Percentiles rank a stretch among this genome's conserved stretches.
These are phyloP conservation scores for Zaprionus capensis DNA, from an alignment of 1,140 invertebrate species.

Conservation along the genomic window DNA sequence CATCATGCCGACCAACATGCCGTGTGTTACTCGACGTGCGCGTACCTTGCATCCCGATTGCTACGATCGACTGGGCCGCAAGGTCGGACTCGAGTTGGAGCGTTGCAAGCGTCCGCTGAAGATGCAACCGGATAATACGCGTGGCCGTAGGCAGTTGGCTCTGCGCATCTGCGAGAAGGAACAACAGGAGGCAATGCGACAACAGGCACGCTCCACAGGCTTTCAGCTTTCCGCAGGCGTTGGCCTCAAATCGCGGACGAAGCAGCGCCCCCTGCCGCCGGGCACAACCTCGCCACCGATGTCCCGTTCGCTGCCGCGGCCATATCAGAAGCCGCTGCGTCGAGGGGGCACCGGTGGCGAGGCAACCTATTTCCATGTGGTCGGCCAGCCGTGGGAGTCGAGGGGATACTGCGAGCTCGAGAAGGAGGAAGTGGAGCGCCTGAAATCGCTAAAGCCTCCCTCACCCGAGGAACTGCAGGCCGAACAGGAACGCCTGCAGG, in stretches of 20 bases:
- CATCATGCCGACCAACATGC: slow-evolving; percentile 56
- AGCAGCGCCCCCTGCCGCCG: slow-evolving; percentile 35
- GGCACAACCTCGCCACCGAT: slow-evolving; percentile 45
- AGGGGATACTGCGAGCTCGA: slow-evolving; percentile 51
- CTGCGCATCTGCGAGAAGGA: slow-evolving; percentile 37
- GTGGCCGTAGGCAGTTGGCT: neutral
- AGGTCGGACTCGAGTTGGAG: slow-evolving; percentile 30
- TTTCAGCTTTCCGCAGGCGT: slow-evolving; percentile 8
- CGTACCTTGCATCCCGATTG: slow-evolving; percentile 47
- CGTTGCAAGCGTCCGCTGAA: slow-evolving; percentile 4
- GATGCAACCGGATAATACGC: neutral
- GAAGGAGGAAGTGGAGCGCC: slow-evolving; percentile 50
- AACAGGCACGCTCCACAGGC: slow-evolving; percentile 8
- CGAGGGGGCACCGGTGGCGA: slow-evolving; percentile 37
- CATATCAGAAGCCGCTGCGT: slow-evolving; percentile 17
- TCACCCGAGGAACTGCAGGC: slow-evolving; percentile 51
- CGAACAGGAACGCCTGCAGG: slow-evolving; percentile 46
- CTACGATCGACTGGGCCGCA: slow-evolving; percentile 54
- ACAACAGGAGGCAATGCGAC: slow-evolving; percentile 13
- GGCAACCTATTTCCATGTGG: slow-evolving; percentile 65
- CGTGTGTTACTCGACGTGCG: slow-evolving; percentile 42
- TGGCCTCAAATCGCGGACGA: slow-evolving; percentile 5
- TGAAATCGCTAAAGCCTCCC: slow-evolving; percentile 43
- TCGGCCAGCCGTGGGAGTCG: slow-evolving; percentile 64
- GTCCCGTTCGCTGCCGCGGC: slow-evolving; percentile 7